These are phyloP conservation scores for Drosophila borborema DNA, from an alignment of 2,888 invertebrate species.

Conservation along the genomic window DNA sequence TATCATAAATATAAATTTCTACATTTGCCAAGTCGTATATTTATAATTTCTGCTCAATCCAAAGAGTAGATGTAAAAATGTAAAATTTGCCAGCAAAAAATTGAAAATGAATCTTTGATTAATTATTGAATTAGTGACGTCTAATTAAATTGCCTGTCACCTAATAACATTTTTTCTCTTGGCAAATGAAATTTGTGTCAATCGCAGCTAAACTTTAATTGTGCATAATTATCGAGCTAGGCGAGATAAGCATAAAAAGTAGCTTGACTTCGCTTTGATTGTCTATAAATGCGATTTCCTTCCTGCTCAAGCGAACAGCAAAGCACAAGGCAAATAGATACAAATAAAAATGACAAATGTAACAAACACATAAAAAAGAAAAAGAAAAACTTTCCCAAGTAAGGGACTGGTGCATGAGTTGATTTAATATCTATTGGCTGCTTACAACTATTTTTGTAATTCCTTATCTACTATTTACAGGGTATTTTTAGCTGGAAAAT, in stretches of 20 bases:
- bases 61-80: neutral
- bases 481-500: neutral
- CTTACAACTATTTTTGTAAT: neutral
- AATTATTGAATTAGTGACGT: constrained; percentile 5
- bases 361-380: constrained; percentile 2
- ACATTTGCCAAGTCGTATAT: neutral
- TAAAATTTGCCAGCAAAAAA: neutral
- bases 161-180: neutral
- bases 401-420: neutral
- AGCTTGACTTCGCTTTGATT: neutral
- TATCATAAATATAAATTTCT: no score
- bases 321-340: neutral
- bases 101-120: neutral
- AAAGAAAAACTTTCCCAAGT: neutral
- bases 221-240: constrained; percentile 12
- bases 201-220: neutral
- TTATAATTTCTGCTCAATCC: neutral
- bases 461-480: neutral
- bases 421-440: no score
- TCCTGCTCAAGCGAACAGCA: constrained; percentile 28
- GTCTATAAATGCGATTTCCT: constrained; percentile 21
- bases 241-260: neutral
- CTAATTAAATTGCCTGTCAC: neutral
- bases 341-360: neutral
- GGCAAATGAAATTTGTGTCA: neutral